A percentile compares a stretch with the other conserved stretches of the same genome.
Evolutionary conservation across 2,113 vertebrate genomes (phyloP).

Genomic region (Ivindomyrus marchei): DNA sequence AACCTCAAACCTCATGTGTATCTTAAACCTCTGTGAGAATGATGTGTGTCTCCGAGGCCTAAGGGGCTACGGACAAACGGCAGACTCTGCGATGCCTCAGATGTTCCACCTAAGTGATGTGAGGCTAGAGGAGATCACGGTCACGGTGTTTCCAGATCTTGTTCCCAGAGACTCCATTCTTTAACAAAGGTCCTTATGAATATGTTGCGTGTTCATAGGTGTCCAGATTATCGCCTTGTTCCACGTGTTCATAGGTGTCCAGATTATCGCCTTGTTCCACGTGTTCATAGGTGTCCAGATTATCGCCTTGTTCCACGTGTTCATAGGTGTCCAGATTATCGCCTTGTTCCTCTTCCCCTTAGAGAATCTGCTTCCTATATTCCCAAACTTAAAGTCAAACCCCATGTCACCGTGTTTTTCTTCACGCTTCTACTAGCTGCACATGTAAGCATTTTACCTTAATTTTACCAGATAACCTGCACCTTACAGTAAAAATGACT

Average conservation of each 20-base stretch:
- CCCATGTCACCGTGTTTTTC: not conserved
- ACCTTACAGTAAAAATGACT: not conserved
- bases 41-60: not conserved
- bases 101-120: not conserved
- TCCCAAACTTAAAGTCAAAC: not conserved
- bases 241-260: no score
- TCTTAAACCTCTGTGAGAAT: not conserved
- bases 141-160: not conserved
- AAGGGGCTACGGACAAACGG: not conserved
- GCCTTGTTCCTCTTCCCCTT: not conserved
- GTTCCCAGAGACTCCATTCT: not conserved
- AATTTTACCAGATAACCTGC: not conserved
- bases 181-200: not conserved
- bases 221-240: not conserved
- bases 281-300: no score
- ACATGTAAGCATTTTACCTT: not conserved
- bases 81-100: not conserved
- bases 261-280: no score
- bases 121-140: not conserved
- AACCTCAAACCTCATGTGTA: not conserved
- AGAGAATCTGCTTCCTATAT: not conserved
- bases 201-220: not conserved
- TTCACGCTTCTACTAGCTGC: not conserved
- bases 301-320: no score
- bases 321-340: no score